A percentile compares a stretch with the other conserved stretches of the same genome.
These are phyloP conservation scores for Epinotia demarniana DNA, from an alignment of 2,888 invertebrate genomes.

Conservation along the genomic window DNA sequence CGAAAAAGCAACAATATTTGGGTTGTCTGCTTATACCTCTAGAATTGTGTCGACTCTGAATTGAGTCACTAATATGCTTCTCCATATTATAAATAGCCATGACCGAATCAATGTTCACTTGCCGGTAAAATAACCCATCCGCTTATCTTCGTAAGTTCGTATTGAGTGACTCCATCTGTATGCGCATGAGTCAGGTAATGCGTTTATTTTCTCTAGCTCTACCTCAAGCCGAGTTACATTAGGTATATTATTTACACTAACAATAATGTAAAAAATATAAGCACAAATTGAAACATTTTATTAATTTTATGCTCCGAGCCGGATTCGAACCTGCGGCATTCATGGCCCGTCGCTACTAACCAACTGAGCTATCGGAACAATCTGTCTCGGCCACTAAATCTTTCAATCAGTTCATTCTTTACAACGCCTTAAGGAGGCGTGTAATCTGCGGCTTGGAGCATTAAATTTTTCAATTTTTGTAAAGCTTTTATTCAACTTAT, in stretches of 20 bases:
- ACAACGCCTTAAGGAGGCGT: no score
- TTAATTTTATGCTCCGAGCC: no score
- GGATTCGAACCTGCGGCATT: no score
- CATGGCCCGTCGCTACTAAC: no score
- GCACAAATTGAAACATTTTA: no score
- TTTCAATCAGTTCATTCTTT: no score
- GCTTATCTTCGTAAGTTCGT: not conserved
- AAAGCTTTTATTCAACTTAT: no score
- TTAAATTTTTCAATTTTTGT: no score
- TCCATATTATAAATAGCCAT: slow-evolving; percentile 20
- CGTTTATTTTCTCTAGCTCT: slow-evolving; percentile 57
- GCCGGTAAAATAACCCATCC: slow-evolving; percentile 45
- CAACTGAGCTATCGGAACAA: no score
- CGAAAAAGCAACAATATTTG: not conserved
- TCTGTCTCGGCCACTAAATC: no score
- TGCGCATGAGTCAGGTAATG: slow-evolving; percentile 56
- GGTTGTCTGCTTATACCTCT: not conserved
- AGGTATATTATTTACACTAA: not conserved
- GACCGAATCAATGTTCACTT: not conserved
- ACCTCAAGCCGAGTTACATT: slow-evolving; percentile 24
- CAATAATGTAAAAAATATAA: no score
- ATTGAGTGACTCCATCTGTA: slow-evolving; percentile 45
- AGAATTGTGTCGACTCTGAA: not conserved
- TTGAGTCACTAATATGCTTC: not conserved
- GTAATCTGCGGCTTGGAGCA: no score